Conservation (phyloP, 2,797 vertebrate species). For the Myotis findleyi region DNA sequence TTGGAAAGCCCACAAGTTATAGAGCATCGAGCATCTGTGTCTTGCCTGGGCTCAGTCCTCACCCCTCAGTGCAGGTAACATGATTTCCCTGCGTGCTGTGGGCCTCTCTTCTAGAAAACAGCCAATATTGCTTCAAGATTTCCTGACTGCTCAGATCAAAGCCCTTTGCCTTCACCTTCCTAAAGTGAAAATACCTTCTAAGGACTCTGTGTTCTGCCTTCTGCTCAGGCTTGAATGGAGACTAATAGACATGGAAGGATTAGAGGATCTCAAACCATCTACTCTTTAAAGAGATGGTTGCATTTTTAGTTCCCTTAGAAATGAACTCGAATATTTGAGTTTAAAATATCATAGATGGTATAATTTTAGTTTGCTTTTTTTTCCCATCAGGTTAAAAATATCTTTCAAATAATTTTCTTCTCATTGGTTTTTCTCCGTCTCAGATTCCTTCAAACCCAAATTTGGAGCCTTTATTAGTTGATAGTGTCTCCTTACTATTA, state of each 20-base stretch:
- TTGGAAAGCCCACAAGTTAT: neutral
- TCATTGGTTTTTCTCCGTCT: slow-evolving; percentile 63
- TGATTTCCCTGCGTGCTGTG: neutral
- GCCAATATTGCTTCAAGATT: neutral
- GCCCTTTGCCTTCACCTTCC: neutral
- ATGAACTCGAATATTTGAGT: slow-evolving; percentile 45
- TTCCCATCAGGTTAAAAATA: slow-evolving; percentile 65
- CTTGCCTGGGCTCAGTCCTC: neutral
- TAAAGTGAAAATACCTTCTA: neutral
- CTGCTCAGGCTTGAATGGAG: neutral
- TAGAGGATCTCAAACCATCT: neutral
- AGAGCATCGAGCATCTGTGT: neutral
- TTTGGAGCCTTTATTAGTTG: slow-evolving; percentile 63
- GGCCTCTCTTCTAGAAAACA: neutral
- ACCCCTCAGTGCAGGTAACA: neutral
- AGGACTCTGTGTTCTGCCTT: neutral
- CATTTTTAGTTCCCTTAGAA: slow-evolving; percentile 46
- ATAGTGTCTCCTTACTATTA: slow-evolving; percentile 65
- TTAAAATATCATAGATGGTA: slow-evolving; percentile 40
- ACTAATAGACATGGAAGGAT: neutral
- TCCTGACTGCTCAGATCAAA: neutral
- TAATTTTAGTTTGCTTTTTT: slow-evolving; percentile 69
- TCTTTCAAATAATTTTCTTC: slow-evolving; percentile 65
- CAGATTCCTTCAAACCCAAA: slow-evolving; percentile 51
- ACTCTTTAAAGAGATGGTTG: neutral